Evolutionary conservation across 2,113 vertebrate species (phyloP), one percentile per base, ranked within the genome.

Genomic region (Colossoma macropomum): DNA sequence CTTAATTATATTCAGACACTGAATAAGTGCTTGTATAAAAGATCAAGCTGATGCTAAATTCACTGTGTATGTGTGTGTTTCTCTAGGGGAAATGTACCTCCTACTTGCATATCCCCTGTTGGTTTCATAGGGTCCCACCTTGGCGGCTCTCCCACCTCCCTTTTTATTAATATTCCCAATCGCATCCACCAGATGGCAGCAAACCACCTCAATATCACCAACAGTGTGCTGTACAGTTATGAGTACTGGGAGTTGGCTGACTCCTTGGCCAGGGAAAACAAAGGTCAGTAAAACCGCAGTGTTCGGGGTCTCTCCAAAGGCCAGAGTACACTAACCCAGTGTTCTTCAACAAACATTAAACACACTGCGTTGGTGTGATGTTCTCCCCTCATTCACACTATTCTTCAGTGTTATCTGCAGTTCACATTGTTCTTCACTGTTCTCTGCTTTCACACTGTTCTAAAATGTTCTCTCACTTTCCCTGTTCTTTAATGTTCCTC

Each of bases 171-270:
- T 96, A 99, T 99, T 90, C 98, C 98, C 0, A 96, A 99, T 66
- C 97, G 97, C 45, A 99, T 99, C 93, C 98, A 99, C 93, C 98
- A 99, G 95, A 99, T 99, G 98, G 98, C 98, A 1, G 97, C 97
- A 93, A 99, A 98, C 71, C 98, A 99, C 0, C 95, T 99, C 83
- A 98, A 97, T 94, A 99, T 99, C 88, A 99, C 98, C 91, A 99
- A 99, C 93, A 97, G 97, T 92, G 97, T 99, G 86, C 95, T 99
- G 69, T 98, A 98, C 91, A 98, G 98, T 90, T 99, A 98, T 1
- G 97, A 99, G 91, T 98, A 98, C 93, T 99, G 98, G 98, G 98
- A 99, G 93, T 95, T 99, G 93, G 97, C 98, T 4, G 98, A 99
- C 92, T 98, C 95, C 91, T 94, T 99, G 38, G 95, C 96, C 90